Conservation (phyloP, 2,113 vertebrate genomes). For the Erythrocercus mccallii region DNA sequence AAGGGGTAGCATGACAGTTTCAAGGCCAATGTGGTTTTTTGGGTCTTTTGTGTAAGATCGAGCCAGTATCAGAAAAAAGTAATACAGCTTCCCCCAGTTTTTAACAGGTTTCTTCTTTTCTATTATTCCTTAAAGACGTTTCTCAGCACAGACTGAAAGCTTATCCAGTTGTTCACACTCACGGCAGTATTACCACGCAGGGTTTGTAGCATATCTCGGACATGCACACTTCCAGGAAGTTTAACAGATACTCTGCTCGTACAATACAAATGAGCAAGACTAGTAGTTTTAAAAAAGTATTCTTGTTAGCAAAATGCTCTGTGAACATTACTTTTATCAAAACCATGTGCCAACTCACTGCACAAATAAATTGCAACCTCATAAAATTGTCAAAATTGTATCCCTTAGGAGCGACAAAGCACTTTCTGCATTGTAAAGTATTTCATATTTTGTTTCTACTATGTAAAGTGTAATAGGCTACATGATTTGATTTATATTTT, state of each 20-base stretch:
- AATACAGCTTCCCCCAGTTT: neutral
- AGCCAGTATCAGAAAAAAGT: neutral
- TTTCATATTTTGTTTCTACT: constrained; percentile 9
- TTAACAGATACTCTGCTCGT: neutral
- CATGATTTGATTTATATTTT: constrained; percentile 41
- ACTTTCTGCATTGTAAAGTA: constrained; percentile 8
- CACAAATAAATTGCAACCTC: constrained; percentile 28
- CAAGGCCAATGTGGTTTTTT: neutral
- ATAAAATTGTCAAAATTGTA: constrained; percentile 45
- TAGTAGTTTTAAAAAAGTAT: neutral
- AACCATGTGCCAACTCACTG: neutral
- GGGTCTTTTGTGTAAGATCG: neutral
- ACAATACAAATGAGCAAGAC: neutral
- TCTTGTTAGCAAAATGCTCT: neutral
- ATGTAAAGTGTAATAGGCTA: neutral
- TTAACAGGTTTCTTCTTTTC: neutral
- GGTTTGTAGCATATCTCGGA: neutral
- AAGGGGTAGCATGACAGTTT: neutral
- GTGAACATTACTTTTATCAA: constrained; percentile 5
- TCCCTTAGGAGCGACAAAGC: neutral
- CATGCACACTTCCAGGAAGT: neutral
- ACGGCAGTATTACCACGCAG: neutral
- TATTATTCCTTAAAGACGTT: neutral
- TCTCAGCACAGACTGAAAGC: neutral
- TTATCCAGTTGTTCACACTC: neutral